Conservation (phyloP, 2,888 invertebrate species). For the Entomobrya multifasciata region DNA sequence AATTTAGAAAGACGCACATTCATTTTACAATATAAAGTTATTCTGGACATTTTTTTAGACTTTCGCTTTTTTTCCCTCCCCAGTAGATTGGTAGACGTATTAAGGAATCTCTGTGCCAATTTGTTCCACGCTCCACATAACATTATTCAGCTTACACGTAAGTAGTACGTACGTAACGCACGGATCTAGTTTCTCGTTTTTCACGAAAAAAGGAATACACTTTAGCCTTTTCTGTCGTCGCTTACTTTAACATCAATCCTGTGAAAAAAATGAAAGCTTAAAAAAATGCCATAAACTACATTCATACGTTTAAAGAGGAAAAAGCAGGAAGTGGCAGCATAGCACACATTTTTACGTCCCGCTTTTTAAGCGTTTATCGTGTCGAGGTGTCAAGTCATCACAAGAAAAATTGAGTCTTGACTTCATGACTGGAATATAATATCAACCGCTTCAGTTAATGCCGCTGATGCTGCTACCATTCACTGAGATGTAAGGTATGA, state of each 20-base stretch:
- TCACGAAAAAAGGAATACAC: no score
- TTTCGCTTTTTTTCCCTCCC: not conserved
- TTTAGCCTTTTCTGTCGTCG: no score
- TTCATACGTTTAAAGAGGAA: no score
- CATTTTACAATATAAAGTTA: conserved; percentile 15
- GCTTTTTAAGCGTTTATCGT: conserved; percentile 44
- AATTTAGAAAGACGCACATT: not conserved
- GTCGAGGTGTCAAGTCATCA: conserved; percentile 32
- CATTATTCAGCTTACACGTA: no score
- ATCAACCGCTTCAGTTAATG: not conserved
- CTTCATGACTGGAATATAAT: conserved; percentile 40
- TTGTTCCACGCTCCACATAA: not conserved
- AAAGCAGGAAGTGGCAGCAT: no score
- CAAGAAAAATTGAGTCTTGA: conserved; percentile 38
- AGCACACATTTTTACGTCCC: conserved; percentile 25
- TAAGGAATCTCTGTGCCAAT: conserved; percentile 18
- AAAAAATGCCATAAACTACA: no score
- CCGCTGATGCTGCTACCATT: not conserved
- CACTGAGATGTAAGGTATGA: no score
- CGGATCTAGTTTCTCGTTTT: no score
- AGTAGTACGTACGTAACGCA: no score
- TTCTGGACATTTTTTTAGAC: not conserved
- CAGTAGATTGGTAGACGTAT: no score
- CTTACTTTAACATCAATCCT: no score
- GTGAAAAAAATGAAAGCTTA: no score